Evolutionary conservation across 2,888 invertebrate species (phyloP).

Genomic region (Drosophila prolongata): DNA sequence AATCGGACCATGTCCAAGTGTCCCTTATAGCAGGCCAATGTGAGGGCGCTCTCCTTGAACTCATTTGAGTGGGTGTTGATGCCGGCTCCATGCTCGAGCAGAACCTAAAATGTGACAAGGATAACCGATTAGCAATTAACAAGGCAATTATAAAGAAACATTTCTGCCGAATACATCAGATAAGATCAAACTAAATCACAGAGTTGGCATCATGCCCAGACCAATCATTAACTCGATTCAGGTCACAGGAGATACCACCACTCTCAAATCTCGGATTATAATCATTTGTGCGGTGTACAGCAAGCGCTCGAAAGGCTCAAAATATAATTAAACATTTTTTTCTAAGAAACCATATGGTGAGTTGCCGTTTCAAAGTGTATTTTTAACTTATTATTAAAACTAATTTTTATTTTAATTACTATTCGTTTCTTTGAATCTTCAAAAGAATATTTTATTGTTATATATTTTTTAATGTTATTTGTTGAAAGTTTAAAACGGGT

Average conservation of each 20-base stretch:
- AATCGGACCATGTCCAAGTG: conserved; percentile 99
- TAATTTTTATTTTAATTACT: too few relatives aligned
- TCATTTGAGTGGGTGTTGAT: conserved; percentile 99
- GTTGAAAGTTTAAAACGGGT: too few relatives aligned
- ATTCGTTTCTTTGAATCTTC: too few relatives aligned
- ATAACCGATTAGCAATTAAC: conserved; percentile 5
- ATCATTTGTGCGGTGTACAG: conserved; percentile 84
- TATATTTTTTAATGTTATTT: too few relatives aligned
- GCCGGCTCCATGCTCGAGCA: conserved; percentile 96
- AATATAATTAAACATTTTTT: too few relatives aligned
- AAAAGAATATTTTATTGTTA: too few relatives aligned
- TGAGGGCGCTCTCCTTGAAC: conserved; percentile 99
- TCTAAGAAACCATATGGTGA: too few relatives aligned
- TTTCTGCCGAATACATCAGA: conserved; percentile 77
- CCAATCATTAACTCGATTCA: conserved; percentile 81
- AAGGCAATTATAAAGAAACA: background rate
- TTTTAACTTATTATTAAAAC: too few relatives aligned
- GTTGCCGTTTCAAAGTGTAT: too few relatives aligned
- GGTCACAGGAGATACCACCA: conserved; percentile 29
- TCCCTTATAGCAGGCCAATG: conserved; percentile 97
- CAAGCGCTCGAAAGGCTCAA: too few relatives aligned
- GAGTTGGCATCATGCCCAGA: conserved; percentile 49
- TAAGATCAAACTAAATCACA: conserved; percentile 85
- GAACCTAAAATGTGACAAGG: conserved; percentile 85
- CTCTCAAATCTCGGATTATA: conserved; percentile 88